These are phyloP conservation scores for Elmis aenea DNA, from an alignment of 2,888 invertebrate species.

Conservation along the genomic window DNA sequence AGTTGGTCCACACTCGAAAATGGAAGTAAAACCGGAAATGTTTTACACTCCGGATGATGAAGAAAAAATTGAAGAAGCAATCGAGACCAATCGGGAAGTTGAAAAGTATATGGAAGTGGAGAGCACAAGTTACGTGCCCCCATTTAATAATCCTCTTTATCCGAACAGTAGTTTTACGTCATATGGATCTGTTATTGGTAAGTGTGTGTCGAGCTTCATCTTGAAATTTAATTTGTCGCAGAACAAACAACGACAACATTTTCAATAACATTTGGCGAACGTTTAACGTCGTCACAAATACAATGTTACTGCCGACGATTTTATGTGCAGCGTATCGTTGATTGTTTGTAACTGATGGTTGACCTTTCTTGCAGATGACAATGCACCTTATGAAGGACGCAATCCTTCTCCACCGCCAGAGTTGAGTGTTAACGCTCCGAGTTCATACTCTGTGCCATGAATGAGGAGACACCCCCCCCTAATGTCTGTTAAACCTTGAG, in stretches of 20 bases:
- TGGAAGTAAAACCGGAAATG: constrained; percentile 30
- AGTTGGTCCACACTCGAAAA: no score
- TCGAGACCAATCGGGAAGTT: constrained; percentile 12
- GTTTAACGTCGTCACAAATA: not conserved
- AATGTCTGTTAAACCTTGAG: no score
- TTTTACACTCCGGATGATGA: constrained; percentile 45
- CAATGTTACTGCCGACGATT: no score
- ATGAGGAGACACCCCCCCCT: no score
- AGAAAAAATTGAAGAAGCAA: constrained; percentile 20
- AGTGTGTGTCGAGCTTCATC: constrained; percentile 16
- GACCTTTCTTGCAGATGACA: constrained; percentile 43
- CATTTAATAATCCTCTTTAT: constrained; percentile 47
- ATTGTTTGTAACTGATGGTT: no score
- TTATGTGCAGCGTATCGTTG: no score
- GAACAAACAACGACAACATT: no score
- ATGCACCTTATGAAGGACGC: constrained; percentile 44
- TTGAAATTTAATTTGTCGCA: no score
- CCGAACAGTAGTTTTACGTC: constrained; percentile 42
- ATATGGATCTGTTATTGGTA: constrained; percentile 41
- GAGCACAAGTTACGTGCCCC: constrained; percentile 42
- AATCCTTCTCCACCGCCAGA: constrained; percentile 47
- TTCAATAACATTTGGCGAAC: no score
- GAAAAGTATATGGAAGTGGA: constrained; percentile 27
- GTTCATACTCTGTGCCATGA: constrained; percentile 19
- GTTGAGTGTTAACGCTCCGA: constrained; percentile 25